These are phyloP conservation scores for Meloidogyne exigua DNA, from an alignment of 1,140 invertebrate species.

Conservation along the genomic window DNA sequence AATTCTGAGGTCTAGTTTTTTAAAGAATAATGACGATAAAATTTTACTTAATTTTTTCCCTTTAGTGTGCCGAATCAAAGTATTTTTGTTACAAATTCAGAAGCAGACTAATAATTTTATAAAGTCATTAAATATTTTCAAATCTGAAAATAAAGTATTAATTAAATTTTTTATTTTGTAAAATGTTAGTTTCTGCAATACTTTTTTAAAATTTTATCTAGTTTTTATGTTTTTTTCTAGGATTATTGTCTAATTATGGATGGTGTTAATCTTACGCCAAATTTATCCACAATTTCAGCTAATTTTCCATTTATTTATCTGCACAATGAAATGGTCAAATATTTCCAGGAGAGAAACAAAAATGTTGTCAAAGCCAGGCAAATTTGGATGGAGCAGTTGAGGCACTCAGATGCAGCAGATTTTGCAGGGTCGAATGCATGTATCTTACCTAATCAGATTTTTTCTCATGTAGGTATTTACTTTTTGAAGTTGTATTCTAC, in stretches of 20 bases:
- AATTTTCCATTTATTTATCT: constrained; percentile 58
- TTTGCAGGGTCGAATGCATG: constrained; percentile 31
- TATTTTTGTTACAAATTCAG: neutral
- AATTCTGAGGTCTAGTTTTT: constrained; percentile 19
- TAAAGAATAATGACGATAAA: neutral
- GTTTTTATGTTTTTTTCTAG: neutral
- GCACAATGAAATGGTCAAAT: constrained; percentile 58
- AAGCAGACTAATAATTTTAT: neutral
- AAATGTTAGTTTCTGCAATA: too few species aligned
- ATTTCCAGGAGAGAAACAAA: constrained; percentile 51
- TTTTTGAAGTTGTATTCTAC: neutral
- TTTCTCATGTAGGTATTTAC: constrained; percentile 49
- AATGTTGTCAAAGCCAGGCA: constrained; percentile 29
- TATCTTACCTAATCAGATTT: constrained; percentile 44
- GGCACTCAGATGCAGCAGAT: constrained; percentile 6
- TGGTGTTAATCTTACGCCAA: neutral
- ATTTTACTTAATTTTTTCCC: neutral
- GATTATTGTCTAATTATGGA: neutral
- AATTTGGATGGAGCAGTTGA: constrained; percentile 42
- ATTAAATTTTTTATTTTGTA: neutral
- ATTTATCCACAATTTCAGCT: neutral
- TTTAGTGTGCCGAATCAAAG: constrained; percentile 24
- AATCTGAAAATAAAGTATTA: neutral
- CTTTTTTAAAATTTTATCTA: neutral
- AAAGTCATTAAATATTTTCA: too few species aligned